Base-by-base conservation (phyloP, 2,888 invertebrate genomes). In the Eulithis prunata region DNA sequence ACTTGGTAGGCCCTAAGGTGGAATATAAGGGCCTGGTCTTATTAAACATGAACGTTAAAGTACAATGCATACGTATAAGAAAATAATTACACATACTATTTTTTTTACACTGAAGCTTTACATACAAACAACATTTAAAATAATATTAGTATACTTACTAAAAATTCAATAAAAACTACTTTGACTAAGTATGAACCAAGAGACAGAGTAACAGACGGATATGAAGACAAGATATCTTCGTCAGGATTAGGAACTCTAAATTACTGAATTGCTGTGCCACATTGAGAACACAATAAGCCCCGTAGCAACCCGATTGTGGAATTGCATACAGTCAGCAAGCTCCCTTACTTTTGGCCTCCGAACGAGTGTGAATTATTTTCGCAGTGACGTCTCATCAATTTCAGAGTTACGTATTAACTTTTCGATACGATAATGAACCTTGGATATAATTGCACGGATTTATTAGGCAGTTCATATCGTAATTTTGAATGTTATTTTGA, bases 1-100 rank as follows among this genome's bases (percentile, higher is more conserved):
- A 86, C 85, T 81, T 83, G 78, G 83, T 83, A 78, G 84, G 85
- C 87, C 86, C 83, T 84, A 77, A 81, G 86, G 87, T 84, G 82
- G 82, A 76, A 79, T 81, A 83, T 85, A 85, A 83, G 82, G 63
- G 52, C 13, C 13, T 52, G 51, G 52, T 49, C 14, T 28, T 11
- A 58, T 14, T 54, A 38, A 54, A 41, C 21, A 7, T 14, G 8
- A 47, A 21, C 7, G 32, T 32, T 12, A 28, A 53, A 28, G 28
- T 28, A 4, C 52, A 32, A n/a, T n/a, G 28, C 32, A 12, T 21
- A 21, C 21, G 32, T 32, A 6, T 32, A 32, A 32, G 0, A 32
- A 32, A 32, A 32, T 32, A 32, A 5, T 32, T 32, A 32, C 4
- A 32, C 32, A 3, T 32, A 32, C 32, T 32, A 6, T 3, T 5